phyloP scores from a whole-genome alignment of 2,888 invertebrate genomes.

The Xylocampa areola region DNA sequence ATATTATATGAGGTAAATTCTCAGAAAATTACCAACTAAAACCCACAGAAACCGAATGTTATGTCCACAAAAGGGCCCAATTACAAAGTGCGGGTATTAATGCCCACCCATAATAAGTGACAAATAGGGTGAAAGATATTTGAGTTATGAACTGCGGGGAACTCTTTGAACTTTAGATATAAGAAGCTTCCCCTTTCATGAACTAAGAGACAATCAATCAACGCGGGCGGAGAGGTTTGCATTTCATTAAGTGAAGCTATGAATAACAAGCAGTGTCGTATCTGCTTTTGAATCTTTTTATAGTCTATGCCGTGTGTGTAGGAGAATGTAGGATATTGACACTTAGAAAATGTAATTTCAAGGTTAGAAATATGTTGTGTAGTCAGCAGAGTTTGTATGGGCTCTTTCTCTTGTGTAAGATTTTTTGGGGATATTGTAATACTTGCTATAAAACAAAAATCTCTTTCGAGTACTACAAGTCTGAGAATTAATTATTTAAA shows the following conservation, averaged over 20 bases:
- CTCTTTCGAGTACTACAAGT: no score
- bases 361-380: slow-evolving; percentile 15
- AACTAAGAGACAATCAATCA: slow-evolving; percentile 47
- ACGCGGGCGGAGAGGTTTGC: slow-evolving; percentile 38
- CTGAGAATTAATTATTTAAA: no score
- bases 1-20: slow-evolving; percentile 5
- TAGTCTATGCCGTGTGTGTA: slow-evolving; percentile 20
- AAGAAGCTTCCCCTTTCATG: slow-evolving; percentile 34
- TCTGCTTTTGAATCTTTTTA: slow-evolving; percentile 30
- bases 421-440: slow-evolving; percentile 6
- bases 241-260: slow-evolving; percentile 47
- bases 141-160: slow-evolving; percentile 41
- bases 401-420: slow-evolving; percentile 1
- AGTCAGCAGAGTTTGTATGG: slow-evolving; percentile 1
- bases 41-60: slow-evolving; percentile 16
- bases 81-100: slow-evolving; percentile 33
- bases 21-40: slow-evolving; percentile 4
- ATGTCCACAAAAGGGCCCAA: slow-evolving; percentile 38
- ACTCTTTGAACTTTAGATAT: slow-evolving; percentile 49
- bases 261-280: slow-evolving; percentile 40
- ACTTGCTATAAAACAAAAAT: no score
- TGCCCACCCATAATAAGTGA: slow-evolving; percentile 23
- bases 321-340: slow-evolving; percentile 23
- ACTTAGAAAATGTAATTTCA: slow-evolving; percentile 20
- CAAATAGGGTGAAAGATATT: slow-evolving; percentile 44